phyloP scores from a whole-genome alignment of 2,113 vertebrate species.

The Menidia beryllina region DNA sequence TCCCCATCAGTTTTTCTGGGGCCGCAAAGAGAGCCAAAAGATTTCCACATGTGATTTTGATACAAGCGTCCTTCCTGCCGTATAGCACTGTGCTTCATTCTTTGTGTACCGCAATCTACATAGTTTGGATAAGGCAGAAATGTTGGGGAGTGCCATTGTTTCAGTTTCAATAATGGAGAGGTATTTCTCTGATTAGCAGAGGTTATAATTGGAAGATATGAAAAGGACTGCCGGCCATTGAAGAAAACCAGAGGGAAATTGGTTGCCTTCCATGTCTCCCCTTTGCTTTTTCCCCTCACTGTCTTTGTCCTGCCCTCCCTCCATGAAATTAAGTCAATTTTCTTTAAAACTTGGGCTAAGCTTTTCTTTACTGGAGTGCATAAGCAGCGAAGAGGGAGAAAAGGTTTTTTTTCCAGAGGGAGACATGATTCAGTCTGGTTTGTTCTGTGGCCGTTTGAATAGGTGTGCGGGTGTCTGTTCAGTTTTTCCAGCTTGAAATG shows the following conservation, averaged over 20 bases:
- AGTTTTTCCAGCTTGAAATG: slow-evolving; percentile 1
- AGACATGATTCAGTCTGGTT: slow-evolving; percentile 26
- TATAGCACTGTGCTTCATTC: slow-evolving; percentile 82
- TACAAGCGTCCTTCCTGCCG: slow-evolving; percentile 49
- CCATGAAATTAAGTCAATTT: slow-evolving; percentile 78
- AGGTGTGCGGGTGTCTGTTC: slow-evolving; percentile 16
- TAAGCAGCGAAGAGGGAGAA: slow-evolving; percentile 14
- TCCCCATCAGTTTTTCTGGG: slow-evolving; percentile 85
- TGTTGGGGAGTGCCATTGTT: slow-evolving; percentile 84
- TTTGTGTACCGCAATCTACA: slow-evolving; percentile 90
- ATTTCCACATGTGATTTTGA: slow-evolving; percentile 88
- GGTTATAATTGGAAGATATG: slow-evolving; percentile 82
- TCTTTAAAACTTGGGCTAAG: slow-evolving; percentile 73
- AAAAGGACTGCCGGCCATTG: slow-evolving; percentile 82
- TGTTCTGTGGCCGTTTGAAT: slow-evolving; percentile 8
- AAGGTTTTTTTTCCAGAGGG: slow-evolving; percentile 3
- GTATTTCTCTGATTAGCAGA: slow-evolving; percentile 86
- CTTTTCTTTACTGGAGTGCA: slow-evolving; percentile 52
- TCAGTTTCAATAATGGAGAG: slow-evolving; percentile 82
- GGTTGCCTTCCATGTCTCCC: slow-evolving; percentile 71
- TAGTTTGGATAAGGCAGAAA: slow-evolving; percentile 78
- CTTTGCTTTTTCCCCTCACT: slow-evolving; percentile 60
- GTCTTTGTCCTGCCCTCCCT: slow-evolving; percentile 58
- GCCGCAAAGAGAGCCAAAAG: slow-evolving; percentile 90
- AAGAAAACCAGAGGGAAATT: slow-evolving; percentile 83